These are phyloP conservation scores for Lithobates pipiens DNA, from an alignment of 2,797 vertebrate genomes.

Conservation along the genomic window DNA sequence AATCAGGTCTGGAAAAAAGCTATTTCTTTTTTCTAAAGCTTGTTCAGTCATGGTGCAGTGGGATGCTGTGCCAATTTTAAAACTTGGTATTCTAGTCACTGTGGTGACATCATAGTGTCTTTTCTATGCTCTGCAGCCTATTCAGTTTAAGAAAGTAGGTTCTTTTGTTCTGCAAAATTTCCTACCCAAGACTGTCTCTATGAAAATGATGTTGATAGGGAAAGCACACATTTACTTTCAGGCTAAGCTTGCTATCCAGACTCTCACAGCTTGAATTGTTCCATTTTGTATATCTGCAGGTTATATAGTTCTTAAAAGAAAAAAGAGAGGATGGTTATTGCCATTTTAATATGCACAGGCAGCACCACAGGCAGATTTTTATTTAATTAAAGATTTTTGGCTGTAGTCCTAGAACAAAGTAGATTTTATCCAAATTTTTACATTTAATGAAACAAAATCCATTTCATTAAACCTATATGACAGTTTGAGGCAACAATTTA, in stretches of 20 bases:
- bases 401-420: conserved; percentile 62
- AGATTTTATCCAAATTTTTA: conserved; percentile 63
- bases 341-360: conserved; percentile 57
- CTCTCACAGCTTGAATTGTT: conserved; percentile 69
- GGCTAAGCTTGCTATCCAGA: conserved; percentile 70
- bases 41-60: conserved; percentile 44
- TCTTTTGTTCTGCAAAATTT: conserved; percentile 68
- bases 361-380: conserved; percentile 55
- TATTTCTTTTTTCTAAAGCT: not conserved
- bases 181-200: conserved; percentile 71
- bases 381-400: conserved; percentile 63
- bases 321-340: conserved; percentile 48
- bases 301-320: conserved; percentile 56
- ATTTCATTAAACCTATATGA: conserved; percentile 57
- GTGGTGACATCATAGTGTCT: conserved; percentile 61
- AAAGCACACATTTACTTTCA: conserved; percentile 69
- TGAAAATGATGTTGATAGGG: conserved; percentile 68
- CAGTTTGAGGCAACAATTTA: conserved; percentile 67
- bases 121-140: conserved; percentile 69
- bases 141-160: conserved; percentile 69
- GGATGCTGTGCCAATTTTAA: conserved; percentile 45
- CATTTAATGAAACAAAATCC: conserved; percentile 64
- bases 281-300: conserved; percentile 57
- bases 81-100: conserved; percentile 71
- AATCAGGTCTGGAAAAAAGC: conserved; percentile 14